phyloP scores from a whole-genome alignment of 1,140 invertebrate species.

The Drosophila sp. region DNA sequence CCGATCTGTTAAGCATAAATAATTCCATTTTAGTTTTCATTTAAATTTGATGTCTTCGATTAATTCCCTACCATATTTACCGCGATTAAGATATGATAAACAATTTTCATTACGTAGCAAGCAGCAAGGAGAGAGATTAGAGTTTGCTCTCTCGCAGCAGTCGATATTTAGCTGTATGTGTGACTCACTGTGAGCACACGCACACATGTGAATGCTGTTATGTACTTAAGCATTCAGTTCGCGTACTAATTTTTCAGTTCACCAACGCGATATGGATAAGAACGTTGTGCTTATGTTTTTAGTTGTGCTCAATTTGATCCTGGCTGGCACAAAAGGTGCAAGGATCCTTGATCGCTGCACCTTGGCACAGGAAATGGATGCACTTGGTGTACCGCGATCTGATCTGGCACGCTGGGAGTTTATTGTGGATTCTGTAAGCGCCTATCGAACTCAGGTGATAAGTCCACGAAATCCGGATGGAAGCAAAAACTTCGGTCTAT shows the following conservation, averaged over 20 bases:
- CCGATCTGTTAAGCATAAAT: background rate
- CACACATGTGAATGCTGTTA: too few species aligned
- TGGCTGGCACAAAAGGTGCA: background rate
- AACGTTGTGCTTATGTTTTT: background rate
- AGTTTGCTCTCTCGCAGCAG: too few species aligned
- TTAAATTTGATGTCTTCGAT: too few species aligned
- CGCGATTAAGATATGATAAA: too few species aligned
- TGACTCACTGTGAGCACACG: too few species aligned
- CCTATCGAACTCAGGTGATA: slow-evolving; percentile 72
- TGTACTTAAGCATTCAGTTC: background rate
- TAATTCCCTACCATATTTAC: too few species aligned
- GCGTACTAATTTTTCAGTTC: background rate
- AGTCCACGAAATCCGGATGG: slow-evolving; percentile 84
- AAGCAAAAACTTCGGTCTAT: slow-evolving; percentile 85
- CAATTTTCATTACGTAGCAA: too few species aligned
- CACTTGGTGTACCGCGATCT: slow-evolving; percentile 26
- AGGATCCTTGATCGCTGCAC: slow-evolving; percentile 18
- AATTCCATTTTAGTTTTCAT: background rate
- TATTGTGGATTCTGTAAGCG: slow-evolving; percentile 85
- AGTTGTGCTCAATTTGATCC: background rate
- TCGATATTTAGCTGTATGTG: too few species aligned
- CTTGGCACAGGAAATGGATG: slow-evolving; percentile 25
- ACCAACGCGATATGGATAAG: background rate
- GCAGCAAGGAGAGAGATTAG: too few species aligned
- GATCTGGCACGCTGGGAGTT: slow-evolving; percentile 84